A percentile compares a stretch with the other conserved stretches of the same genome.
Evolutionary conservation across 2,888 invertebrate genomes (phyloP).

Genomic region (Cistogaster globosa): DNA sequence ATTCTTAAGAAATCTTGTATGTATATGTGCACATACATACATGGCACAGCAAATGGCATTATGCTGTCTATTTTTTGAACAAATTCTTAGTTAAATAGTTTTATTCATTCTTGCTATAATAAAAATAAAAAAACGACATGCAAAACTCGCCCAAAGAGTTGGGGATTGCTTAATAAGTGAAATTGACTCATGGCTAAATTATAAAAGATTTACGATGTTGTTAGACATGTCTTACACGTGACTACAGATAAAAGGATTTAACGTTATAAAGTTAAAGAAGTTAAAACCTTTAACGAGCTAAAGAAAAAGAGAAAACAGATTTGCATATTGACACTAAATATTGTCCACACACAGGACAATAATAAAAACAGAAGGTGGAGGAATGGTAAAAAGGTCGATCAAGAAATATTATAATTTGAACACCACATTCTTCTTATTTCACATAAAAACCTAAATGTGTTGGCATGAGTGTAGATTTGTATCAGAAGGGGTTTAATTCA

Average conservation of each 20-base stretch:
- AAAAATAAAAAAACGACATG: conserved; percentile 33
- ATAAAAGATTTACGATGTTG: conserved; percentile 79
- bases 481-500: conserved; percentile 56
- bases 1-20: conserved; percentile 34
- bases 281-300: conserved; percentile 68
- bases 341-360: conserved; percentile 47
- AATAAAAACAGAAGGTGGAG: neutral
- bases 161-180: conserved; percentile 48
- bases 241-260: conserved; percentile 69
- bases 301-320: conserved; percentile 55
- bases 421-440: conserved; percentile 9
- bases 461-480: conserved; percentile 6
- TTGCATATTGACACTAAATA: conserved; percentile 64
- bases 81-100: conserved; percentile 65
- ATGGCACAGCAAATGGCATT: conserved; percentile 40
- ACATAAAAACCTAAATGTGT: neutral
- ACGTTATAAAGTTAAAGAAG: conserved; percentile 50
- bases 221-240: conserved; percentile 69
- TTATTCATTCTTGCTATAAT: conserved; percentile 48
- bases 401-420: conserved; percentile 51
- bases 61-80: conserved; percentile 15
- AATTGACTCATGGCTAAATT: conserved; percentile 80
- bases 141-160: conserved; percentile 18
- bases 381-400: conserved; percentile 27
- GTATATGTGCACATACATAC: neutral